A percentile compares a stretch with the other conserved stretches of the same genome.
Conservation (phyloP, 2,113 vertebrate genomes). For the Campylorhamphus procurvoides region DNA sequence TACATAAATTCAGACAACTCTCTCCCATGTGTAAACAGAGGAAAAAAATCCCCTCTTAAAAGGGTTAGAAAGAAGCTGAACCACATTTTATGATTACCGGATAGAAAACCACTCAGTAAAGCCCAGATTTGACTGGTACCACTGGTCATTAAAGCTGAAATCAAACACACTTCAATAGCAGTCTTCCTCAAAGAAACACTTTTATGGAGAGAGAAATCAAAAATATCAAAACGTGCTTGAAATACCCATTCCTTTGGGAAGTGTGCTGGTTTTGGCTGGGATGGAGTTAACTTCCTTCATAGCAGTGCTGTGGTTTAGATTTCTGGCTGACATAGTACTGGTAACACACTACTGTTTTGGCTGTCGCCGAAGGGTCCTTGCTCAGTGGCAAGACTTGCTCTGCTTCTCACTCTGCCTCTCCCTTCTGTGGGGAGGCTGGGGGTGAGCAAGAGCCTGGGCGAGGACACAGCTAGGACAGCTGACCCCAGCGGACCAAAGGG, state of each 20-base stretch:
- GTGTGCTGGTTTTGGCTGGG: not conserved
- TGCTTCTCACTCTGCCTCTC: not conserved
- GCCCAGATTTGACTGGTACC: not conserved
- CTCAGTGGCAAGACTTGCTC: not conserved
- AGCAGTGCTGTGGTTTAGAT: not conserved
- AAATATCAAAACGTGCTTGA: not conserved
- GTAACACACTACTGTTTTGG: not conserved
- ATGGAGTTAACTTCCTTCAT: not conserved
- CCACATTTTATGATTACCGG: not conserved
- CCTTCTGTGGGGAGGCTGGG: not conserved
- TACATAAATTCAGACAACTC: not conserved
- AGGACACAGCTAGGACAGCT: not conserved
- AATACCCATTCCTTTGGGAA: not conserved
- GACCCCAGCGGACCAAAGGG: not conserved
- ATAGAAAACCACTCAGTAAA: not conserved
- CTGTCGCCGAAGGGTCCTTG: not conserved
- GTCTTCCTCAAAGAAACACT: not conserved
- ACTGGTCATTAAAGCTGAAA: not conserved
- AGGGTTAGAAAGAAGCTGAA: not conserved
- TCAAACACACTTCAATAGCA: not conserved
- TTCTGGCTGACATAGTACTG: not conserved
- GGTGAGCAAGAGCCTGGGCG: not conserved
- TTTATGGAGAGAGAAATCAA: not conserved
- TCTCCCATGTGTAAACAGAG: not conserved
- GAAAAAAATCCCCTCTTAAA: not conserved